phyloP scores from a whole-genome alignment of 2,888 invertebrate species.

The Eurytoma adleriae region DNA sequence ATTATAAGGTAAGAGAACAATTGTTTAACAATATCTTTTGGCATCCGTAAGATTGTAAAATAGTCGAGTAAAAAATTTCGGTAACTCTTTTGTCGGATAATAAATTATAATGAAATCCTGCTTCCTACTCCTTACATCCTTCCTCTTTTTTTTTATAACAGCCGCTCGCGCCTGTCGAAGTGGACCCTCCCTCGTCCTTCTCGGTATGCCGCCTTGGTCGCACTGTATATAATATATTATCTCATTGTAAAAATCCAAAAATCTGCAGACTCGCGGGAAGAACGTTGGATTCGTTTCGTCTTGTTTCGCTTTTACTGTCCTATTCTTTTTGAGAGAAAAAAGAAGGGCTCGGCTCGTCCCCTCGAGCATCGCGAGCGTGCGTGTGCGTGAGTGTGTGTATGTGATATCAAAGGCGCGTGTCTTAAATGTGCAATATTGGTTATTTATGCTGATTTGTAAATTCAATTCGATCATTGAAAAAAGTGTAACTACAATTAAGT shows the following conservation, averaged over 20 bases:
- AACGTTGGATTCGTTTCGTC: background rate
- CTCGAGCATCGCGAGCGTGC: background rate
- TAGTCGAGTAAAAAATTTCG: no score
- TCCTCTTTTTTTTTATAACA: no score
- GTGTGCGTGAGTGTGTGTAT: background rate
- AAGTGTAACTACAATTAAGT: no score
- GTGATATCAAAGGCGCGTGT: background rate
- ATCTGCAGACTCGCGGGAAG: conserved; percentile 18
- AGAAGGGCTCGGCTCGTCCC: background rate
- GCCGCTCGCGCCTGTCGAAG: background rate
- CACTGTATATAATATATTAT: background rate
- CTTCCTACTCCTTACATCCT: no score
- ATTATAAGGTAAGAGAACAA: no score
- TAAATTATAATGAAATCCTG: no score
- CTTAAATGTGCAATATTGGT: background rate
- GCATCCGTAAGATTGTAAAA: no score
- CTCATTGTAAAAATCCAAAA: conserved; percentile 20
- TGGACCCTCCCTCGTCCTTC: conserved; percentile 1
- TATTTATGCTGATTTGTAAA: no score
- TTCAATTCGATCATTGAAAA: no score
- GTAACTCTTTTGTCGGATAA: no score
- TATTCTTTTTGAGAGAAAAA: background rate
- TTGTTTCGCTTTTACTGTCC: no score
- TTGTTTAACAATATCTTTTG: no score
- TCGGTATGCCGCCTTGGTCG: background rate